Conservation (phyloP, 2,797 vertebrate species). For the Pelobates cultripes region DNA sequence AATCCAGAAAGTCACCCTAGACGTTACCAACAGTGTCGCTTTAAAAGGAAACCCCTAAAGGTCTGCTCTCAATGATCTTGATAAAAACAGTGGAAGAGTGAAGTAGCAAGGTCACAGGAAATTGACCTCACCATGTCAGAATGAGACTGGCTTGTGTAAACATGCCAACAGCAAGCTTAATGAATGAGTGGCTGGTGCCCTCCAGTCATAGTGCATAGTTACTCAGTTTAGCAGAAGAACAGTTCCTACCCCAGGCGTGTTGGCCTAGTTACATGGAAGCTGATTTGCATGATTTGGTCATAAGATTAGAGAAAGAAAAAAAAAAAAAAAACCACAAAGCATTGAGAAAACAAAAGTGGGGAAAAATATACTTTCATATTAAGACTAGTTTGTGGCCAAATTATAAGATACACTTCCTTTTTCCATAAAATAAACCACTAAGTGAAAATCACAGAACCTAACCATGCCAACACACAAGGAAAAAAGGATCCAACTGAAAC, state of each 20-base stretch:
- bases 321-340: no score
- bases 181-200: not conserved
- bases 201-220: conserved; percentile 13
- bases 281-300: not conserved
- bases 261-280: not conserved
- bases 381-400: not conserved
- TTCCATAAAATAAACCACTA: no score
- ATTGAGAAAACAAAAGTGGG: no score
- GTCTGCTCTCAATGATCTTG: not conserved
- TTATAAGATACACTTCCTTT: not conserved
- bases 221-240: not conserved
- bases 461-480: no score
- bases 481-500: not conserved
- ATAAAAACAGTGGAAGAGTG: not conserved
- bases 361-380: no score
- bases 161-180: not conserved
- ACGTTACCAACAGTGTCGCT: not conserved
- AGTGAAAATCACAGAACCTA: no score
- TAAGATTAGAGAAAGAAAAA: no score
- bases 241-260: not conserved
- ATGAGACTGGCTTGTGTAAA: conserved; percentile 19
- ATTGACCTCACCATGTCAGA: not conserved
- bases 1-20: no score
- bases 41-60: not conserved
- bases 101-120: conserved; percentile 26